A percentile compares a stretch with the other conserved stretches of the same genome.
Conservation (phyloP, 2,113 vertebrate species). For the Pungitius pungitius region DNA sequence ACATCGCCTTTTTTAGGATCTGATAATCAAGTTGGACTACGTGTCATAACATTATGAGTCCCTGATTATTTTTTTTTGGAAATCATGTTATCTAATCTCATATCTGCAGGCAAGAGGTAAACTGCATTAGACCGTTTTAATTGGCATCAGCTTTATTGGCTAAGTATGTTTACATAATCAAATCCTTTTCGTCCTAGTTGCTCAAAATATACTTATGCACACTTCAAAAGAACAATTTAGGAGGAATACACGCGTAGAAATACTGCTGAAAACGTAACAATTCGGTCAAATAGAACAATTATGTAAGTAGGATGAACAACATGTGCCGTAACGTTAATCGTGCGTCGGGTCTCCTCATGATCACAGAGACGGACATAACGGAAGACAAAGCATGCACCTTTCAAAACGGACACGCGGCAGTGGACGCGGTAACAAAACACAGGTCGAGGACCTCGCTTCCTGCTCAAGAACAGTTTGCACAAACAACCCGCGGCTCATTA, state of each 20-base stretch:
- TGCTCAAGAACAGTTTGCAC: conserved; percentile 26
- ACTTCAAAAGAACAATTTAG: neutral
- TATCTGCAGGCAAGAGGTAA: neutral
- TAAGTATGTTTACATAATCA: neutral
- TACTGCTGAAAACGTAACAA: neutral
- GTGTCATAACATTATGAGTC: neutral
- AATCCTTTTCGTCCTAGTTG: too few relatives aligned
- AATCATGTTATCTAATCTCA: neutral
- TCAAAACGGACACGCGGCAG: too few relatives aligned
- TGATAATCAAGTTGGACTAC: neutral
- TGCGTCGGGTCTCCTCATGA: neutral
- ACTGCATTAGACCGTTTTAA: neutral
- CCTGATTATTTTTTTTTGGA: neutral
- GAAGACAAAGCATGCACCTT: too few relatives aligned
- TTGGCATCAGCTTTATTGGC: neutral
- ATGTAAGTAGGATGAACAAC: neutral
- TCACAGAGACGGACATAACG: neutral
- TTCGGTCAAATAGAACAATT: neutral
- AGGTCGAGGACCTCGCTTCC: conserved; percentile 30
- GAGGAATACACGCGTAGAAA: neutral
- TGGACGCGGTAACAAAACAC: neutral
- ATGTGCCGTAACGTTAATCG: too few relatives aligned
- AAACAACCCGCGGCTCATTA: conserved; percentile 13
- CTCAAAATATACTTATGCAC: neutral
- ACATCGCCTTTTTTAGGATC: too few relatives aligned